A percentile compares a stretch with the other conserved stretches of the same genome.
phyloP scores from a whole-genome alignment of 2,888 invertebrate genomes.

The Thecophora atra region DNA sequence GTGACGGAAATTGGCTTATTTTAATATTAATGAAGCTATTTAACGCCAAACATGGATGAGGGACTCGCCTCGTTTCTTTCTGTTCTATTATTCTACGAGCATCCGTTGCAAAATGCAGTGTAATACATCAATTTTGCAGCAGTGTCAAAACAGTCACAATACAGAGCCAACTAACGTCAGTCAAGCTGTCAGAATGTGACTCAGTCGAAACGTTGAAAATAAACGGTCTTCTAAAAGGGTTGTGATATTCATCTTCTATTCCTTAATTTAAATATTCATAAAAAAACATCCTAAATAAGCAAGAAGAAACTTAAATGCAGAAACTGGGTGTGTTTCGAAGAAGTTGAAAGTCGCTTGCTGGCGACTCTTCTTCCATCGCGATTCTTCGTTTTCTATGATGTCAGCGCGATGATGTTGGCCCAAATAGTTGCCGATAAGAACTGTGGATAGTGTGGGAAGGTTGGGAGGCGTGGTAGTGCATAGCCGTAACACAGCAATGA shows the following conservation, averaged over 20 bases:
- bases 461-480: not conserved
- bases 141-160: not conserved
- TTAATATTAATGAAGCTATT: constrained; percentile 55
- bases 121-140: not conserved
- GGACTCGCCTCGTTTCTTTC: too few relatives aligned
- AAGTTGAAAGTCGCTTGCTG: not conserved
- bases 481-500: not conserved
- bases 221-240: too few relatives aligned
- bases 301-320: not conserved
- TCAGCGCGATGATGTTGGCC: not conserved
- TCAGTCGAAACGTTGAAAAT: too few relatives aligned
- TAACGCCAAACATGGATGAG: not conserved
- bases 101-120: not conserved
- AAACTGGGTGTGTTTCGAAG: not conserved
- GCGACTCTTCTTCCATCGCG: not conserved
- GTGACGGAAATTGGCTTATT: constrained; percentile 49
- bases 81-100: too few relatives aligned
- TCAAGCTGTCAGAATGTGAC: too few relatives aligned
- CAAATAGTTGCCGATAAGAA: not conserved
- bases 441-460: too few relatives aligned
- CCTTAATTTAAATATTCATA: not conserved
- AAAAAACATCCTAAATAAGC: not conserved
- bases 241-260: too few relatives aligned
- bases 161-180: too few relatives aligned
- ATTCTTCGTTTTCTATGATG: not conserved